A percentile compares a stretch with the other conserved stretches of the same genome.
Conservation (phyloP, 2,888 invertebrate species). For the Heliconius aoede region DNA sequence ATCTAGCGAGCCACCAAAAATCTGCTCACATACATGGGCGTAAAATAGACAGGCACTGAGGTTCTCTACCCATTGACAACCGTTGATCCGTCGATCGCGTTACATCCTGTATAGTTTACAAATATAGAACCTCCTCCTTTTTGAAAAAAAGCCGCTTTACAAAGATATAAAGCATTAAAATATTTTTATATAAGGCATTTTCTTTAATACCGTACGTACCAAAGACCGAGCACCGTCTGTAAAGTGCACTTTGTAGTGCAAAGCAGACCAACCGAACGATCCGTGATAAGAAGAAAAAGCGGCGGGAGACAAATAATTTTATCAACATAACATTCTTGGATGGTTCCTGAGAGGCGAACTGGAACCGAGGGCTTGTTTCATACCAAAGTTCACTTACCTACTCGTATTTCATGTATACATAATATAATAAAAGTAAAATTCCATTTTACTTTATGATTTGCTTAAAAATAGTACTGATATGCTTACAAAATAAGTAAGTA, state of each 20-base stretch:
- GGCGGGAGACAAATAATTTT: slow-evolving; percentile 57
- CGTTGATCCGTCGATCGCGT: no score
- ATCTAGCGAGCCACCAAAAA: no score
- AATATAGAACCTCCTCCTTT: no score
- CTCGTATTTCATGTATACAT: not conserved
- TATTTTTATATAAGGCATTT: slow-evolving; percentile 47
- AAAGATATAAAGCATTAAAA: no score
- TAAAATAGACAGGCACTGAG: no score
- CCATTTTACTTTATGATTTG: not conserved
- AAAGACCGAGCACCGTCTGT: slow-evolving; percentile 60
- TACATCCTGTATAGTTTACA: no score
- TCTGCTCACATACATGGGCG: no score
- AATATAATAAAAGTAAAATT: not conserved
- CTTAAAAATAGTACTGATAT: not conserved
- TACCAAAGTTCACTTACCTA: slow-evolving; percentile 17
- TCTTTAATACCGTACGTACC: slow-evolving; percentile 65
- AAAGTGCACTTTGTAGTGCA: slow-evolving; percentile 63
- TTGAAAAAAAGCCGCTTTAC: no score
- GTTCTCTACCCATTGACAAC: no score
- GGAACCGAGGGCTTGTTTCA: slow-evolving; percentile 1
- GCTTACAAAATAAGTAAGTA: not conserved
- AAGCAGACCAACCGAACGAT: slow-evolving; percentile 62
- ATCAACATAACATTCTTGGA: slow-evolving; percentile 43
- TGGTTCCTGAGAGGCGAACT: slow-evolving; percentile 32
- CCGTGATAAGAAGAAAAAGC: slow-evolving; percentile 67